These are phyloP conservation scores for Leptobrachium ailaonicum DNA, from an alignment of 2,113 vertebrate genomes.

Conservation along the genomic window DNA sequence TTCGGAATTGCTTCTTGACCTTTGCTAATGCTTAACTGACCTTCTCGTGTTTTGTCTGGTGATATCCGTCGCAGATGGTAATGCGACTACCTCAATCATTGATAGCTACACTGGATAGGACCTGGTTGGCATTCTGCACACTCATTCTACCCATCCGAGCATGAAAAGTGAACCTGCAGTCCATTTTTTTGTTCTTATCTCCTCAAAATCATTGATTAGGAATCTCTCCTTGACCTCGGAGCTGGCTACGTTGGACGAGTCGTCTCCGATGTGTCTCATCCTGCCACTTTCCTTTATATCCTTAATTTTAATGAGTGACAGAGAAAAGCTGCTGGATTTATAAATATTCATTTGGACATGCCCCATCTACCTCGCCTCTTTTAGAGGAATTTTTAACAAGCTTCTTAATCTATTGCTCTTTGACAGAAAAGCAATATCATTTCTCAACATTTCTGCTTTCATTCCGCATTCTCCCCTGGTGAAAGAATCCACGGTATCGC, in stretches of 20 bases:
- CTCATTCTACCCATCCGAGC: slow-evolving; percentile 7
- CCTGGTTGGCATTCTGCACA: neutral
- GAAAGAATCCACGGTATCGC: slow-evolving; percentile 7
- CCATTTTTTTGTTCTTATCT: slow-evolving; percentile 10
- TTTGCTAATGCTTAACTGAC: neutral
- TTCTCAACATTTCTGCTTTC: slow-evolving; percentile 22
- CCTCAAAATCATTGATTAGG: neutral
- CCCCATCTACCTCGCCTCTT: slow-evolving; percentile 43
- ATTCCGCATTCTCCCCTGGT: slow-evolving; percentile 32
- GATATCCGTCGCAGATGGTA: neutral
- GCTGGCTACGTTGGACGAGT: neutral
- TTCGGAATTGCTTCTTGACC: neutral
- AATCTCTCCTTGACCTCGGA: neutral
- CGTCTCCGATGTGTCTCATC: slow-evolving; percentile 14
- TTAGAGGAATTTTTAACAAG: slow-evolving; percentile 49
- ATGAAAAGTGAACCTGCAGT: slow-evolving; percentile 15
- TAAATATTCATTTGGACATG: slow-evolving; percentile 47
- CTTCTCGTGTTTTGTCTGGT: neutral
- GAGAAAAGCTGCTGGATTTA: slow-evolving; percentile 40
- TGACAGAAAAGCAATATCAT: slow-evolving; percentile 49
- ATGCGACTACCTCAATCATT: neutral
- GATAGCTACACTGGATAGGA: neutral
- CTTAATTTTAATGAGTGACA: slow-evolving; percentile 14
- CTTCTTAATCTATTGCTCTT: slow-evolving; percentile 48
- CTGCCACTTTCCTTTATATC: neutral